Percentiles rank a stretch among this genome's conserved stretches.
Conservation (phyloP, 2,888 invertebrate genomes). For the Dastarcus helophoroides region DNA sequence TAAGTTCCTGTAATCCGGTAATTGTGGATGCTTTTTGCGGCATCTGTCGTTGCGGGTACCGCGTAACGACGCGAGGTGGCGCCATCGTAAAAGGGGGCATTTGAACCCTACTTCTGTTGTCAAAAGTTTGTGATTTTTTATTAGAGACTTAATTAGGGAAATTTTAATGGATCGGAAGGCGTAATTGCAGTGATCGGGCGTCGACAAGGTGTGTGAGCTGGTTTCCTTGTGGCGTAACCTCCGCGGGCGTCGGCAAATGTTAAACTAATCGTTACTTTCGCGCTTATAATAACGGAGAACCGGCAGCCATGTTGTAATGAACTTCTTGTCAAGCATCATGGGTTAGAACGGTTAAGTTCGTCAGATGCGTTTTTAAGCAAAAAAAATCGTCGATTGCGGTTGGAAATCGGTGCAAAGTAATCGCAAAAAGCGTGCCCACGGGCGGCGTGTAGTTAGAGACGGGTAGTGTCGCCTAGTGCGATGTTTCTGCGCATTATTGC, state of each 20-base stretch:
- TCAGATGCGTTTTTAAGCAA: conserved; percentile 13
- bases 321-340: conserved; percentile 38
- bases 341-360: conserved; percentile 33
- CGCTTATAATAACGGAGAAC: conserved; percentile 36
- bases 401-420: too few relatives aligned
- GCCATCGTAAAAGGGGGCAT: too few relatives aligned
- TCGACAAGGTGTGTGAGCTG: too few relatives aligned
- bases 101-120: too few relatives aligned
- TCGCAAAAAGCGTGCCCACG: conserved; percentile 19
- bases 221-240: too few relatives aligned
- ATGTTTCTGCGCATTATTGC: conserved; percentile 39
- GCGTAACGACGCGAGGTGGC: too few relatives aligned
- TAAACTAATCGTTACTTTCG: conserved; percentile 27
- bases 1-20: too few relatives aligned
- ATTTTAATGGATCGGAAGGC: conserved; percentile 5
- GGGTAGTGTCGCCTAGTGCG: conserved; percentile 28
- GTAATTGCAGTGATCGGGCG: background rate
- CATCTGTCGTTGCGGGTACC: too few relatives aligned
- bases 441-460: conserved; percentile 14
- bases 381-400: too few relatives aligned
- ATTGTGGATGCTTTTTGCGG: too few relatives aligned
- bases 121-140: conserved; percentile 35
- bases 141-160: conserved; percentile 18
- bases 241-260: conserved; percentile 4
- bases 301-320: conserved; percentile 40